Percentiles rank a stretch among this genome's conserved stretches.
phyloP scores from a whole-genome alignment of 53 echinoderm and acorn worm genomes.

The Echinometra lucunter region DNA sequence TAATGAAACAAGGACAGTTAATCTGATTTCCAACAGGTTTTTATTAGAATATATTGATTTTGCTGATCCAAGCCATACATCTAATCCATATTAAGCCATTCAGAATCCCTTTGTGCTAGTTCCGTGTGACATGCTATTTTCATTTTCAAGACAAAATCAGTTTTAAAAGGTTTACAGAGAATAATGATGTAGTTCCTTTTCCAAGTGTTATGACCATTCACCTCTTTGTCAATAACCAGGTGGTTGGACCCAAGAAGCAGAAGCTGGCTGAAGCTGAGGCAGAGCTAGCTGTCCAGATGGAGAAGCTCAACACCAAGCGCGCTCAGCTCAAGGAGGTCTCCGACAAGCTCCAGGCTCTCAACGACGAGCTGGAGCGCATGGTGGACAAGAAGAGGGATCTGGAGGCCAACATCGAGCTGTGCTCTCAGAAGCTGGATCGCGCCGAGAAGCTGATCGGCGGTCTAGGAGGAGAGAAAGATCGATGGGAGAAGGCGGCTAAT shows the following conservation, averaged over 20 bases:
- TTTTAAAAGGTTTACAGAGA: no score
- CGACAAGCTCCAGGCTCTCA: conserved; percentile 90
- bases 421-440: conserved; percentile 94
- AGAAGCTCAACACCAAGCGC: conserved; percentile 91
- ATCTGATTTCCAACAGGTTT: no score
- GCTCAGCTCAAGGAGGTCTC: conserved; percentile 96
- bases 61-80: no score
- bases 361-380: conserved; percentile 94
- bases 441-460: conserved; percentile 99
- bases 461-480: conserved; percentile 96
- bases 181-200: background rate
- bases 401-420: conserved; percentile 97
- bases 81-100: no score
- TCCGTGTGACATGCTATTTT: no score
- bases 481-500: conserved; percentile 88
- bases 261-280: conserved; percentile 94
- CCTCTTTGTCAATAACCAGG: conserved; percentile 59
- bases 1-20: no score
- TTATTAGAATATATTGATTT: no score
- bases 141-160: no score
- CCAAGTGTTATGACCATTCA: background rate
- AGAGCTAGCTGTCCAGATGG: conserved; percentile 95
- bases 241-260: conserved; percentile 96
- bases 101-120: no score
- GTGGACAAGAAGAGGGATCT: conserved; percentile 95